Evolutionary conservation across 2,113 vertebrate species (phyloP), one percentile per base, ranked within the genome.

Genomic region (Colossoma macropomum): DNA sequence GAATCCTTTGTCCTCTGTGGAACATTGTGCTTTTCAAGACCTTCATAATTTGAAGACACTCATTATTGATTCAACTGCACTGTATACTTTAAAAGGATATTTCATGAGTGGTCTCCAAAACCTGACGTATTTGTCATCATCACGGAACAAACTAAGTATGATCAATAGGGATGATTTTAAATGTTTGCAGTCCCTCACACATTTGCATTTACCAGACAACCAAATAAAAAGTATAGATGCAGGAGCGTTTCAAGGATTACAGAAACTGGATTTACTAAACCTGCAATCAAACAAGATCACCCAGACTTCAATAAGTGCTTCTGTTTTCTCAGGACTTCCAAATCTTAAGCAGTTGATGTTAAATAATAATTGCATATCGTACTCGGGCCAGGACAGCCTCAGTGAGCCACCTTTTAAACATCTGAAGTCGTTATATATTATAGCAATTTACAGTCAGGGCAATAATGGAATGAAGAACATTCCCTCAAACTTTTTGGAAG

Each of bases 401-500:
- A 0, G 0, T 0, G 0, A 41, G 12, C 85, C 93, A 25, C 93
- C 92, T 5, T 95, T 94, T 84, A 72, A 56, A 23, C 0, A 83
- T 0, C 85, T 95, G 38, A 89, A 79, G 30, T 82, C 7, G 10
- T 82, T 95, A 3, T 69, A 89, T 19, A 27, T 25, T 0, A 41
- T 95, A 25, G 4, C 21, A 1, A 59, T 94, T 9, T 68, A 68
- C 3, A 76, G 52, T 25, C 93, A 95, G 25, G 30, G 66, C 5
- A 69, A 38, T 4, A 32, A 34, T 23, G 84, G 63, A 3, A 89
- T 86, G 32, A 21, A 50, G 1, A 0, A 41, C 0, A 28, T 92
- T 23, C 93, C 91, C 0, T 59, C 11, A 15, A 89, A 94, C 88
- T 81, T 94, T 32, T 80, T 95, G 38, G 19, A 91, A 74, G 94